Conservation (phyloP, 2,888 invertebrate genomes). For the Conomelus anceps region DNA sequence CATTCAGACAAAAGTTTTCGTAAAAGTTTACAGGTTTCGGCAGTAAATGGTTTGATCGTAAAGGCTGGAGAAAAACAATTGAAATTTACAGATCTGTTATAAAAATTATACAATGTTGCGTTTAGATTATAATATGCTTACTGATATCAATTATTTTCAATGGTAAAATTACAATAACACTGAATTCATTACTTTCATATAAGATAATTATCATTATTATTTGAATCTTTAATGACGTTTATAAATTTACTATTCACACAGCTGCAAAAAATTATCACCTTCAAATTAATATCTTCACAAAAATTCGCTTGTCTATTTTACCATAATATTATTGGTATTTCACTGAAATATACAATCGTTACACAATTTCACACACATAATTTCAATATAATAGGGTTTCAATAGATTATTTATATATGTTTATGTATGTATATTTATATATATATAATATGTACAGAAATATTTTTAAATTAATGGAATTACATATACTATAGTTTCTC, state of each 20-base stretch:
- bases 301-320: neutral
- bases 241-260: neutral
- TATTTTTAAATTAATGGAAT: neutral
- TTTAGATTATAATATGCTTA: conserved; percentile 6
- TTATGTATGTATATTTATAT: neutral
- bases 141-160: conserved; percentile 5
- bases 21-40: neutral
- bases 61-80: neutral
- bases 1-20: neutral
- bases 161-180: conserved; percentile 25
- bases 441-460: neutral
- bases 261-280: neutral
- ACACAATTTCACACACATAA: neutral
- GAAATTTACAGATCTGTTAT: neutral
- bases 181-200: conserved; percentile 21
- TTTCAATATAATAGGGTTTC: neutral
- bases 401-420: neutral
- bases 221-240: neutral
- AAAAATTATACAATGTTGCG: neutral
- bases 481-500: neutral
- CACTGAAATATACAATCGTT: neutral
- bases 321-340: neutral
- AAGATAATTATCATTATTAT: conserved; percentile 23
- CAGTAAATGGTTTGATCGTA: neutral
- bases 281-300: neutral